Evolutionary conservation across 2,113 vertebrate species (phyloP).

Genomic region (Neolamprologus tretocephalus): DNA sequence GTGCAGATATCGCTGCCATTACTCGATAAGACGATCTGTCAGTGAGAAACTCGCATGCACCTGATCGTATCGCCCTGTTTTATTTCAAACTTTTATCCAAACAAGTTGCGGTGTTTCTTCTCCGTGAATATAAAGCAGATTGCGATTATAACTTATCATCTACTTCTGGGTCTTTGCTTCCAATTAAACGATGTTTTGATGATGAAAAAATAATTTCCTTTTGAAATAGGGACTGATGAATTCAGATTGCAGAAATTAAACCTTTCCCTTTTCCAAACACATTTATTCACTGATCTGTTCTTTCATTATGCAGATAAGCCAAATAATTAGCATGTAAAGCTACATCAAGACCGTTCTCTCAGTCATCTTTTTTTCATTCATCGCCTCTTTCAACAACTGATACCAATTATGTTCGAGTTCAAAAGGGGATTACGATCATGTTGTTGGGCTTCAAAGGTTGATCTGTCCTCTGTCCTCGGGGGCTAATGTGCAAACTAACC

Average conservation of each 20-base stretch:
- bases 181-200: background rate
- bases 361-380: background rate
- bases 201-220: constrained; percentile 2
- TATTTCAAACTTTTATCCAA: background rate
- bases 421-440: constrained; percentile 23
- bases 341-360: background rate
- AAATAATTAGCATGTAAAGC: constrained; percentile 17
- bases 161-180: background rate
- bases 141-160: background rate
- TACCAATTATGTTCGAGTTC: constrained; percentile 27
- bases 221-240: constrained; percentile 6
- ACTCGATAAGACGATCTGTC: background rate
- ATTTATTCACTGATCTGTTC: background rate
- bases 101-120: background rate
- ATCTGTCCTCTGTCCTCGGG: background rate
- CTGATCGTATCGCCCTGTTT: background rate
- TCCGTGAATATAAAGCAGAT: background rate
- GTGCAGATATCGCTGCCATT: background rate
- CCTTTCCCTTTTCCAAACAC: background rate
- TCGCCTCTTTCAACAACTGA: constrained; percentile 11
- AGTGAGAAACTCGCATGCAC: background rate
- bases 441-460: constrained; percentile 40
- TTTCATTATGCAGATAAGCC: constrained; percentile 7
- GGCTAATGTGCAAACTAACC: constrained; percentile 6
- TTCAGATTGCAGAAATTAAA: background rate